Conservation (phyloP, 2,113 vertebrate species). For the Scytalopus superciliaris region DNA sequence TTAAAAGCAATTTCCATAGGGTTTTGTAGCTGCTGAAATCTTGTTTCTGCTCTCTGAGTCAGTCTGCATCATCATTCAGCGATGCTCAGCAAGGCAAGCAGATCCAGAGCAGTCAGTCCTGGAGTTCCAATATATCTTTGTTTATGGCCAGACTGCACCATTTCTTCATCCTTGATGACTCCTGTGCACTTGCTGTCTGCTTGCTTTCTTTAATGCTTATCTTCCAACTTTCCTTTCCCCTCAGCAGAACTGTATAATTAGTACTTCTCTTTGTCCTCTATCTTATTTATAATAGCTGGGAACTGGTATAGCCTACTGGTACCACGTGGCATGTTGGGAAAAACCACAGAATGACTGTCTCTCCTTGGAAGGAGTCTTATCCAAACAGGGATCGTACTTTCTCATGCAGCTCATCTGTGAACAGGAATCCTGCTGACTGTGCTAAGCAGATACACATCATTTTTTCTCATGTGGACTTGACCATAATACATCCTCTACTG, state of each 20-base stretch:
- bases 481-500: background rate
- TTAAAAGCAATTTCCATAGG: background rate
- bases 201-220: background rate
- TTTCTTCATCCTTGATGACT: background rate
- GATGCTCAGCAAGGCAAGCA: background rate
- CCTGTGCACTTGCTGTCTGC: background rate
- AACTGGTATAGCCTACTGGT: background rate
- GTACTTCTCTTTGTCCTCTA: background rate
- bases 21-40: background rate
- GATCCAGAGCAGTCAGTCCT: background rate
- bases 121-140: background rate
- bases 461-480: background rate
- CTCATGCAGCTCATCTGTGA: background rate
- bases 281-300: background rate
- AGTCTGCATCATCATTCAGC: background rate
- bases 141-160: background rate
- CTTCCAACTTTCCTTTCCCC: background rate
- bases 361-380: slow-evolving; percentile 1
- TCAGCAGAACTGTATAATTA: background rate
- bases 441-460: background rate
- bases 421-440: background rate
- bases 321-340: background rate
- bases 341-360: background rate
- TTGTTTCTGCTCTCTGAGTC: background rate
- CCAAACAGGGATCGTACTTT: background rate